Base-by-base conservation (phyloP, 2,113 vertebrate genomes). In the Camelus dromedarius region DNA sequence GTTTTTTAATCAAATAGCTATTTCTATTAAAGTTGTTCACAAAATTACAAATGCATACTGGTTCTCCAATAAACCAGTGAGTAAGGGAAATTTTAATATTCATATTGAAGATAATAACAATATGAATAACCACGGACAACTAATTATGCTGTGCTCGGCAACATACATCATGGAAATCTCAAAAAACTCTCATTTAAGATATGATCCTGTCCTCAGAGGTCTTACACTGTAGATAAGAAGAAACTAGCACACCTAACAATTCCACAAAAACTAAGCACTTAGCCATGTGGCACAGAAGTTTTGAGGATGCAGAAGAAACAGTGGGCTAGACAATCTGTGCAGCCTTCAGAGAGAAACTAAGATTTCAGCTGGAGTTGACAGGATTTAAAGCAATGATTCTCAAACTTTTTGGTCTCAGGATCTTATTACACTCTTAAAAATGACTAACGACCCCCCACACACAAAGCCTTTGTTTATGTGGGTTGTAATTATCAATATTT, bases 401-500 rank as follows among this genome's bases (percentile, higher is more conserved):
- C 72, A 72, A 95, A 95, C 10, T 2, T 50, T 85, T 56, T 80
- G 26, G 46, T 58, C 54, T 70, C 15, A 52, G 86, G 35, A 67
- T n/a, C 60, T 69, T 42, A 62, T 85, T 30, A 79, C 14, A 58
- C 3, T 88, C 73, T 50, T 48, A 75, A 96, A 93, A 94, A 80
- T 38, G 69, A 93, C 38, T 52, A 46, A 82, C 73, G 62, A 42
- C 32, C 56, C 46, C 12, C 89, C 86, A 89, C 56, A 35, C 12
- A 89, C 86, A 89, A 13, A 73, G 50, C 50, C 72, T 93, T 83
- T 75, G 66, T 80, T 89, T 73, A 82, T 79, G 26, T 30, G 14
- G n/a, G 11, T 56, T 84, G 77, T 46, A 94, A 92, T 60, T 48
- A 75, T 64, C 35, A 83, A 56, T 77, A 97, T 85, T 89, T 75